These are phyloP conservation scores for Natator depressus DNA, from an alignment of 2,113 vertebrate species.

Conservation along the genomic window DNA sequence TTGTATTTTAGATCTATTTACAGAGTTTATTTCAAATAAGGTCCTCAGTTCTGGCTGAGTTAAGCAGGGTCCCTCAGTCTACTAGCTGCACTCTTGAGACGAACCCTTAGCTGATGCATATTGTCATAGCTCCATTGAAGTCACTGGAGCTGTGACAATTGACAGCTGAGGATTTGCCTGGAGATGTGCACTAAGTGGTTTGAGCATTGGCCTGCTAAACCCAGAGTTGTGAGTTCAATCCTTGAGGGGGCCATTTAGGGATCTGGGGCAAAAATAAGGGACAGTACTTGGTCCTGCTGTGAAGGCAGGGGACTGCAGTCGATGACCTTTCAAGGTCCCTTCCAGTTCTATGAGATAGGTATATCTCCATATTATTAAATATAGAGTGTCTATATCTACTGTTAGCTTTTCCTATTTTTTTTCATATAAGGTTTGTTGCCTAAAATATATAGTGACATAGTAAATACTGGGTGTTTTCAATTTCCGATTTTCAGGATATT, in stretches of 20 bases:
- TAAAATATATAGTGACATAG: neutral
- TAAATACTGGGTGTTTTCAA: neutral
- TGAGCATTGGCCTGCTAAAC: too few species aligned
- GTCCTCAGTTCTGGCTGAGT: neutral
- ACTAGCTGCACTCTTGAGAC: neutral
- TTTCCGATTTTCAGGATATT: neutral
- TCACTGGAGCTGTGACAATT: neutral
- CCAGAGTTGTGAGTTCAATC: too few species aligned
- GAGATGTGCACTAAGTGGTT: neutral
- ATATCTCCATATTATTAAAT: too few species aligned
- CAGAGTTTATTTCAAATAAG: neutral
- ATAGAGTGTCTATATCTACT: neutral
- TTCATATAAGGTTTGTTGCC: neutral
- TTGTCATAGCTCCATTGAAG: neutral
- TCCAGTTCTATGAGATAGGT: too few species aligned
- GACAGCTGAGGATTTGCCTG: neutral
- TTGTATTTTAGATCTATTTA: neutral
- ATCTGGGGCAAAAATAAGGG: too few species aligned
- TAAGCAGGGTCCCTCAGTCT: neutral
- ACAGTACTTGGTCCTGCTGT: too few species aligned
- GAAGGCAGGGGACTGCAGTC: too few species aligned
- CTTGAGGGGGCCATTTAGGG: too few species aligned
- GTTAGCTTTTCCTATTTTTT: neutral
- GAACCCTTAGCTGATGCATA: neutral
- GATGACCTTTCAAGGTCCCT: too few species aligned